Evolutionary conservation across 2,797 vertebrate species (phyloP), one percentile per base, ranked within the genome.

Genomic region (Spheniscus humboldti): DNA sequence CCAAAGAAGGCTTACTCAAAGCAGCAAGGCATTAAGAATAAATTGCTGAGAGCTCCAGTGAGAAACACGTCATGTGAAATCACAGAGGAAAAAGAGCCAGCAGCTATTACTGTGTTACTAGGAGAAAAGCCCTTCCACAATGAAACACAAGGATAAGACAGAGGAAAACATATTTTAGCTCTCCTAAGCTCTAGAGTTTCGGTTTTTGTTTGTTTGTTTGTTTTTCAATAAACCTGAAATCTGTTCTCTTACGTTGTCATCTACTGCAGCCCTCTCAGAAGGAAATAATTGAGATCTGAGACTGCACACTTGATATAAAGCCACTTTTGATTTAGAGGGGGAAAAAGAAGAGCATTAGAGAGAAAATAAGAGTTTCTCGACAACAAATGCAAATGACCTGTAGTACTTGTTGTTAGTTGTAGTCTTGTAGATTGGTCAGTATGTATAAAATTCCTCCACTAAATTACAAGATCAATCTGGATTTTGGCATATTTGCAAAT

Each of bases 21-120:
- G 64, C 35, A 93, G 50, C 48, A 93, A 95, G 53, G 64, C 68
- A 92, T 86, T 77, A 86, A 68, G 77, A 89, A 76, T 88, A 95
- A 91, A 63, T 82, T 87, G 41, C 68, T 69, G 68, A 77, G 55
- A 95, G 72, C 68, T 71, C 45, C 56, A 85, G 52, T 89, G 63
- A 89, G 95, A 91, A 92, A 91, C 8, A 1, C 79, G 75, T 86
- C 64, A 45, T 87, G 55, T 3, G 18, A 96, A 95, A 85, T 89
- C 84, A 63, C 11, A 13, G 63, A 80, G 74, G 63, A 74, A 64
- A 86, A 95, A 57, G 62, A 94, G 45, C 52, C 37, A 69, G 53
- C 63, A 86, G 74, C 83, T 95, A 50, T 92, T 95, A 57, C 30
- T 48, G 31, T 86, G 69, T 88, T 95, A 93, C 87, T 76, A 59